Evolutionary conservation across 2,113 vertebrate species (phyloP), one percentile per base, ranked within the genome.

Genomic region (Gasterosteus nipponicus): DNA sequence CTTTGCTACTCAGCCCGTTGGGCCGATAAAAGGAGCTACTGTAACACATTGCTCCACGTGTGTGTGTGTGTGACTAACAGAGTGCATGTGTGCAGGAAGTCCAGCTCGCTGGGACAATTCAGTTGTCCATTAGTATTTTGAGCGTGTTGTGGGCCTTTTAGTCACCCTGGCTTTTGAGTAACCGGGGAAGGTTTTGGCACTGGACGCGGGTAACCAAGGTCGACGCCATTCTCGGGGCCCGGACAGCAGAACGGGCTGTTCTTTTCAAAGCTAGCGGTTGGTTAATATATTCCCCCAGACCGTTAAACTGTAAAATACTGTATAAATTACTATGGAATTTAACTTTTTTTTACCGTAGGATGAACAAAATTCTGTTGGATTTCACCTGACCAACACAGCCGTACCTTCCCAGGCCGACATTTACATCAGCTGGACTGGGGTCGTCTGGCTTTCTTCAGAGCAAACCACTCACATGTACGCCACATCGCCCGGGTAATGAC

Each of bases 111-210:
- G 18, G 16, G 29, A 72, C 65, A 66, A 90, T 90, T 89, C 63
- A 86, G 70, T 41, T 82, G 84, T 87, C 92, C 90, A 93, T 94
- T 93, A 93, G 90, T 85, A 93, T 86, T 91, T 92, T 78, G 64
- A 60, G 61, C 69, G 86, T 79, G 91, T 60, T 74, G 71, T 51
- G 53, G 80, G 78, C 58, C 67, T 85, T 83, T 85, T 76, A 82
- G 41, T 82, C 84, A 78, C 71, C 77, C 88, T 80, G 66, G 74
- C 83, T 86, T 92, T 89, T 87, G 63, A 84, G 81, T 73, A 73
- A 77, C 61, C 15, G 26, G 63, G 38, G 87, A 87, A 93, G 91
- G 89, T 83, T 93, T 93, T 91, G 92, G 93, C 91, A 86, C 41
- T 72, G 87, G 79, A 90, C 60, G 59, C 4, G 38, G 51, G 94